Conservation (phyloP, 2,888 invertebrate species). For the Papilio demoleus region DNA sequence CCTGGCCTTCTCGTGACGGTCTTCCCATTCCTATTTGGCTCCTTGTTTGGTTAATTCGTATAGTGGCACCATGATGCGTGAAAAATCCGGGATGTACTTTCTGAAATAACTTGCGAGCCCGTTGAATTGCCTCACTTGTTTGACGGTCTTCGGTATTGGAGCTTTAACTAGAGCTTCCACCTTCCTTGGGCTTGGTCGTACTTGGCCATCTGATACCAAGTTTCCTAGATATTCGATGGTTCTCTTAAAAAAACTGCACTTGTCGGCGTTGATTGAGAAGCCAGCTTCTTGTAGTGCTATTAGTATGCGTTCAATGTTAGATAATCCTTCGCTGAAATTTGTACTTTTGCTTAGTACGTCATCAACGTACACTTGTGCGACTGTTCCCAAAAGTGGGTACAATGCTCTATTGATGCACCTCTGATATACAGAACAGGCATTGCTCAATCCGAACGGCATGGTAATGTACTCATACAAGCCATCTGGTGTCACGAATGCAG, state of each 20-base stretch:
- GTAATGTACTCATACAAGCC: constrained; percentile 50
- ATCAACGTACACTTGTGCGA: constrained; percentile 50
- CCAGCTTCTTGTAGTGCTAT: constrained; percentile 47
- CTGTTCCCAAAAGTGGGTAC: no score
- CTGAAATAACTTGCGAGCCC: constrained; percentile 45
- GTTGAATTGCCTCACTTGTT: constrained; percentile 48
- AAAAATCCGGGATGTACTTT: constrained; percentile 41
- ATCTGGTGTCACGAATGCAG: constrained; percentile 52
- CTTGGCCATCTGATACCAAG: constrained; percentile 47
- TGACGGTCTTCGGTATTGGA: constrained; percentile 46
- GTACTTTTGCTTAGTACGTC: constrained; percentile 49
- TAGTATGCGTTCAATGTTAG: constrained; percentile 45
- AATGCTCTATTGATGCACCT: constrained; percentile 46
- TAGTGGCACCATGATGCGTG: constrained; percentile 39
- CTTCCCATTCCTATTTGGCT: constrained; percentile 38
- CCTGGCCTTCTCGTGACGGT: constrained; percentile 46
- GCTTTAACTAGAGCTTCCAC: constrained; percentile 49
- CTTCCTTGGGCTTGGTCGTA: constrained; percentile 49
- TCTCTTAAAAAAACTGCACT: constrained; percentile 47
- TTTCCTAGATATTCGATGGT: constrained; percentile 51
- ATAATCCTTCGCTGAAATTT: constrained; percentile 43
- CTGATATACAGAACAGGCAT: constrained; percentile 49
- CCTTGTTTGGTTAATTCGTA: constrained; percentile 42
- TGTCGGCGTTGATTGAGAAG: constrained; percentile 50
- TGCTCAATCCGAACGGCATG: constrained; percentile 52